These are phyloP conservation scores for Dynastes hyllus DNA, from an alignment of 2,888 invertebrate species.

Conservation along the genomic window DNA sequence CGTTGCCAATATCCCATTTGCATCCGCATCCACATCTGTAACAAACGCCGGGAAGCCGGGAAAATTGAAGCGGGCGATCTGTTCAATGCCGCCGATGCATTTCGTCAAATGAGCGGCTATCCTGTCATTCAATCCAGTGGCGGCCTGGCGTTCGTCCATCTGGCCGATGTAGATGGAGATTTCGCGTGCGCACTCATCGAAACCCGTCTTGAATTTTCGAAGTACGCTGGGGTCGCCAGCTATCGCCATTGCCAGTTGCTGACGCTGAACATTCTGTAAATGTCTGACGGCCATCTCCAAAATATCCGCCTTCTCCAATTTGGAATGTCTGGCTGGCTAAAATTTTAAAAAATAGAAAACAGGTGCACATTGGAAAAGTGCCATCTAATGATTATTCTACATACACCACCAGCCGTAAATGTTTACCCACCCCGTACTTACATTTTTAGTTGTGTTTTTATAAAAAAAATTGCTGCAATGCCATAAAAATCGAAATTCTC, in stretches of 20 bases:
- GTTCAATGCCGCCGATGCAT: slow-evolving; percentile 78
- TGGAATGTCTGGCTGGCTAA: slow-evolving; percentile 93
- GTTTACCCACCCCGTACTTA: no score
- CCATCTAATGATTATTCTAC: no score
- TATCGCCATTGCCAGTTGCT: slow-evolving; percentile 87
- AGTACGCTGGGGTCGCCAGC: slow-evolving; percentile 89
- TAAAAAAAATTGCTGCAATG: no score
- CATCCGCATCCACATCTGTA: no score
- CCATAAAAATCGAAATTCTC: no score
- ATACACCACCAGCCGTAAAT: no score
- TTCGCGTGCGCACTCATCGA: slow-evolving; percentile 91
- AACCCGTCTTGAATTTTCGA: slow-evolving; percentile 90
- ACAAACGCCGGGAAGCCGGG: slow-evolving; percentile 57
- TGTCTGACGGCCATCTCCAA: slow-evolving; percentile 96
- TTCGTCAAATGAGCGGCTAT: slow-evolving; percentile 85
- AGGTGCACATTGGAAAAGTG: no score
- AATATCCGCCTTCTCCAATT: slow-evolving; percentile 97
- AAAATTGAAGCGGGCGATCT: slow-evolving; percentile 66
- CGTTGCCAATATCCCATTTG: no score
- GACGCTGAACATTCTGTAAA: slow-evolving; percentile 90
- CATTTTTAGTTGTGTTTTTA: no score
- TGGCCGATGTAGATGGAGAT: slow-evolving; percentile 84
- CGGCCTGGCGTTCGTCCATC: slow-evolving; percentile 78
- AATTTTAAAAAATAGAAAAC: slow-evolving; percentile 62
- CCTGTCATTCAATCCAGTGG: slow-evolving; percentile 79